Evolutionary conservation across 2,113 vertebrate genomes (phyloP), one percentile per base, ranked within the genome.

Genomic region (Microcebus griseorufus): DNA sequence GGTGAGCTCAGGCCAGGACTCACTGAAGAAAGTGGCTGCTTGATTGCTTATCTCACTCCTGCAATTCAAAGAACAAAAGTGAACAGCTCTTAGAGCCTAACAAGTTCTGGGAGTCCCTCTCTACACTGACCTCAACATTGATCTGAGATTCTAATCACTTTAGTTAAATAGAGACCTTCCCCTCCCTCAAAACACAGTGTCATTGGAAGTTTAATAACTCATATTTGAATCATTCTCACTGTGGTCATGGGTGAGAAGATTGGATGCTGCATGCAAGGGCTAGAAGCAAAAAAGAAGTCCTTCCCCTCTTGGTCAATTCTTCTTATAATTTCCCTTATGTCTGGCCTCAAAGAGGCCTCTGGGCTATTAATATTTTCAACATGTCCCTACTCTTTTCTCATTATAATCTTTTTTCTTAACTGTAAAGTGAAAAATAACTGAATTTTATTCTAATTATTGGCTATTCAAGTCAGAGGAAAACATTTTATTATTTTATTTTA

Each of bases 351-450:
- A 27, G 42, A 85, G 4, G 75, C 53, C 78, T 72, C 29, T 42
- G 34, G 45, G 53, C 9, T 39, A 62, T 55, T 18, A 20, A 18
- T 55, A 55, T 42, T 82, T 86, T 0, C 20, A 10, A 6, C 5
- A 1, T 39, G 12, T 18, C 3, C 58, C 27, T 72, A 67, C 42
- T 42, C 62, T 67, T 73, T 12, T n/a, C 20, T 94, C 14, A 42
- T 65, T 17, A 4, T 34, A 6, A 2, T 34, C 18, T 27, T 42
- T 2, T 2, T 34, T 0, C 22, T 3, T n/a, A 3, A 39, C 48
- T 27, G 1, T 58, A 1, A 11, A 14, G 32, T 0, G 1, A 6
- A 42, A 79, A 83, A 89, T 23, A 34, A 53, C 23, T 87, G 1
- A 87, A 73, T 7, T 89, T 58, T 60, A 25, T 27, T 58, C 22